These are phyloP conservation scores for Lagopus muta DNA, from an alignment of 2,113 vertebrate species.

Conservation along the genomic window DNA sequence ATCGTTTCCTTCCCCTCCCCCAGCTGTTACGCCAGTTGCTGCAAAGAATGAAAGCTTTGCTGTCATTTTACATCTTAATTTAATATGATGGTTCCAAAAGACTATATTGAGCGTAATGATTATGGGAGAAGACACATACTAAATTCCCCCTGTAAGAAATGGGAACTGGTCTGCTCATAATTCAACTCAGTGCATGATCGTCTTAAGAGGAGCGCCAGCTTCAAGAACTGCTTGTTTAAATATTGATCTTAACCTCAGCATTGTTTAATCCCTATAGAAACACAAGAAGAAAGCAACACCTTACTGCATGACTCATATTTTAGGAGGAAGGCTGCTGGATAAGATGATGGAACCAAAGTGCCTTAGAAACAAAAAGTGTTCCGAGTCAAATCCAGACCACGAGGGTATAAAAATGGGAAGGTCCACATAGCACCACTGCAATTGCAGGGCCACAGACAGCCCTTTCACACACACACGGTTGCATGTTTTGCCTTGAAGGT, in stretches of 20 bases:
- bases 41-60: conserved; percentile 8
- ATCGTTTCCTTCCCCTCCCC: neutral
- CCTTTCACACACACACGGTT: neutral
- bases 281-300: neutral
- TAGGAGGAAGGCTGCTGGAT: neutral
- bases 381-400: neutral
- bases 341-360: neutral
- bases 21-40: neutral
- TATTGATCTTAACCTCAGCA: neutral
- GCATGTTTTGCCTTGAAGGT: neutral
- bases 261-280: neutral
- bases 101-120: neutral
- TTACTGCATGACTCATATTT: neutral
- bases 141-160: neutral
- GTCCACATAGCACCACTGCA: neutral
- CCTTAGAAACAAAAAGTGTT: neutral
- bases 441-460: neutral
- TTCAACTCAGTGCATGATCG: neutral
- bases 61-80: conserved; percentile 16
- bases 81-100: neutral
- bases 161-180: neutral
- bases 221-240: conserved; percentile 39
- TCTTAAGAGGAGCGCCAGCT: neutral
- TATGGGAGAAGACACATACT: conserved; percentile 4
- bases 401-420: neutral